These are phyloP conservation scores for Myoxocephalus aenaeus DNA, from an alignment of 2,797 vertebrate species.

Conservation along the genomic window DNA sequence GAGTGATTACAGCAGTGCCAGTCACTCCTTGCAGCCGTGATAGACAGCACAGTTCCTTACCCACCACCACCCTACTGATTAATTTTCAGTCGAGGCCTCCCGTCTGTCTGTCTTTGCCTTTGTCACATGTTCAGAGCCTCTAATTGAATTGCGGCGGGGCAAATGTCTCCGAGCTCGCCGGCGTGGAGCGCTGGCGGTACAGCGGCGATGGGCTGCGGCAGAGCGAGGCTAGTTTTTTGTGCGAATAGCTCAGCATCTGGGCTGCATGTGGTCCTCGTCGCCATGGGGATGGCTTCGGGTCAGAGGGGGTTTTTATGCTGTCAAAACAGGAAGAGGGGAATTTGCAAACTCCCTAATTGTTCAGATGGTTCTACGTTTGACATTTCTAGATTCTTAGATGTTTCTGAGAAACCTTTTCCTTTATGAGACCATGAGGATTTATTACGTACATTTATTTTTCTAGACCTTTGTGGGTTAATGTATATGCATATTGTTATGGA, in stretches of 20 bases:
- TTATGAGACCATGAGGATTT: neutral
- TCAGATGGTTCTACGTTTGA: slow-evolving; percentile 21
- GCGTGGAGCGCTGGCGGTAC: slow-evolving; percentile 45
- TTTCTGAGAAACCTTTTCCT: slow-evolving; percentile 1
- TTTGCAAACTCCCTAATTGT: slow-evolving; percentile 54
- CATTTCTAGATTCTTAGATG: neutral
- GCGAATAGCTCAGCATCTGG: slow-evolving; percentile 59
- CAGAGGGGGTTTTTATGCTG: slow-evolving; percentile 61
- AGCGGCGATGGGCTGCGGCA: slow-evolving; percentile 47
- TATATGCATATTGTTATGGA: neutral
- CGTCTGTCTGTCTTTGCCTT: slow-evolving; percentile 74
- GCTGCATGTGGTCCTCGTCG: slow-evolving; percentile 67
- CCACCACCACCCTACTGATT: slow-evolving; percentile 70
- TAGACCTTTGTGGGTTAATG: neutral
- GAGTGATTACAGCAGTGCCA: slow-evolving; percentile 78
- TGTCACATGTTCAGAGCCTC: slow-evolving; percentile 78
- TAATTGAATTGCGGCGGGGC: slow-evolving; percentile 80
- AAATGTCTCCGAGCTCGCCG: slow-evolving; percentile 64
- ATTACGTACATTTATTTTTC: slow-evolving; percentile 12
- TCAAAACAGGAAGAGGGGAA: slow-evolving; percentile 69
- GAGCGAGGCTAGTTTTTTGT: slow-evolving; percentile 55
- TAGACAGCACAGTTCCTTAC: slow-evolving; percentile 64
- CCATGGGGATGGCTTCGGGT: slow-evolving; percentile 66
- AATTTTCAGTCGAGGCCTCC: slow-evolving; percentile 68
- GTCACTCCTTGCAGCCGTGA: slow-evolving; percentile 69